These are phyloP conservation scores for Agrotis ipsilon DNA, from an alignment of 2,888 invertebrate genomes.

Conservation along the genomic window DNA sequence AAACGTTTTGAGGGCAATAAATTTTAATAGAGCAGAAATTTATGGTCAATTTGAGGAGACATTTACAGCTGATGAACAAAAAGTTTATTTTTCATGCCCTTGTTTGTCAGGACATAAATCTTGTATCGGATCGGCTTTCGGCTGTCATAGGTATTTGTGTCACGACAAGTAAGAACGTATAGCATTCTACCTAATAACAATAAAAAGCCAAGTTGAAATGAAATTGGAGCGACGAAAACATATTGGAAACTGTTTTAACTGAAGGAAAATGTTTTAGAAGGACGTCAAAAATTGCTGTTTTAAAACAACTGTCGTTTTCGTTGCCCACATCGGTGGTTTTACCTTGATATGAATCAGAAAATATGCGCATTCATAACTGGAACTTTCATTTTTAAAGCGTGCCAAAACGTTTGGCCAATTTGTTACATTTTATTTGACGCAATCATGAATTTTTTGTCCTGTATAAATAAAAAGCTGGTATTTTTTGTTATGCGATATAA, in stretches of 20 bases:
- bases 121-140: constrained; percentile 64
- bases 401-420: constrained; percentile 42
- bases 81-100: constrained; percentile 79
- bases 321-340: constrained; percentile 32
- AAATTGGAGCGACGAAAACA: constrained; percentile 43
- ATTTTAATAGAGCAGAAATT: constrained; percentile 89
- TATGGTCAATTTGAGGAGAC: constrained; percentile 87
- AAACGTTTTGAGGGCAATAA: constrained; percentile 86
- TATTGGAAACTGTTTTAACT: constrained; percentile 49
- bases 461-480: constrained; percentile 22
- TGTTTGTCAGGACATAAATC: constrained; percentile 76
- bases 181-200: constrained; percentile 46
- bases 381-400: constrained; percentile 54
- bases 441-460: constrained; percentile 21
- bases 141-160: constrained; percentile 62
- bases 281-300: constrained; percentile 41
- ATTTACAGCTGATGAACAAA: constrained; percentile 88
- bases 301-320: constrained; percentile 50
- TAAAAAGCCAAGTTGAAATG: constrained; percentile 53
- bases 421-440: constrained; percentile 50
- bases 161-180: constrained; percentile 50
- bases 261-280: constrained; percentile 31
- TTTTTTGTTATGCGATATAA: constrained; percentile 23
- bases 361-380: constrained; percentile 39
- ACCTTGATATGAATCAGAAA: constrained; percentile 51